Percentiles rank a stretch among this genome's conserved stretches.
These are phyloP conservation scores for Brachirus orientalis DNA, from an alignment of 2,113 vertebrate genomes.

Conservation along the genomic window DNA sequence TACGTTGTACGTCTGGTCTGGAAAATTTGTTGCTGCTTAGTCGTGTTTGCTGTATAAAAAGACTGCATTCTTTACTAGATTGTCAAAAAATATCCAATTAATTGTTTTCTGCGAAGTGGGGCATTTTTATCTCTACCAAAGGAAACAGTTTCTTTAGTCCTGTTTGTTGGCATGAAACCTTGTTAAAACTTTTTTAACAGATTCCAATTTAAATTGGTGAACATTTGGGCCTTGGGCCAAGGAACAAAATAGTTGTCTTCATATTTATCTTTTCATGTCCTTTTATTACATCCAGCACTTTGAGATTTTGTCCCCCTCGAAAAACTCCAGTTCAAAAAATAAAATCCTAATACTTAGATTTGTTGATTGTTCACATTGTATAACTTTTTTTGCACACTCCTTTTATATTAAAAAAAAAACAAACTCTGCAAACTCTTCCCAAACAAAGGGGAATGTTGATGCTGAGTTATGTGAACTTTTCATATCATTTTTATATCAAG, in stretches of 20 bases:
- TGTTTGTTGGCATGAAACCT: constrained; percentile 1
- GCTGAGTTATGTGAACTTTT: neutral
- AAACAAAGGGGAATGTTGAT: neutral
- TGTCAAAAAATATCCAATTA: constrained; percentile 12
- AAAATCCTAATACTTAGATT: no score
- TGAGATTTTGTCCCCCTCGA: neutral
- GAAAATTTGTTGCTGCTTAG: no score
- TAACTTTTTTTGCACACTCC: neutral
- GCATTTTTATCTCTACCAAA: neutral
- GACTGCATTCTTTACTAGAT: constrained; percentile 1
- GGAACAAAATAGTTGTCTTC: neutral
- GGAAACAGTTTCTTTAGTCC: constrained; percentile 1
- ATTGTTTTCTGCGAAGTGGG: no score
- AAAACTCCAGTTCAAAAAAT: neutral
- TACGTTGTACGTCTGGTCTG: no score
- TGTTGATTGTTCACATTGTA: neutral
- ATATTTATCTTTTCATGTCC: neutral
- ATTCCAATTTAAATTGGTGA: constrained; percentile 16
- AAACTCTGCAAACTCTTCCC: neutral
- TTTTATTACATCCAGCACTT: neutral
- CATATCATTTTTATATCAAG: neutral
- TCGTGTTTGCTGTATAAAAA: neutral
- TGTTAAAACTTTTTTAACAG: constrained; percentile 12
- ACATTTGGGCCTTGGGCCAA: constrained; percentile 2
- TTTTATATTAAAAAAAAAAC: neutral